Percentiles rank a stretch among this genome's conserved stretches.
These are phyloP conservation scores for Pachypeltis micranthus DNA, from an alignment of 1,140 invertebrate genomes.

Conservation along the genomic window DNA sequence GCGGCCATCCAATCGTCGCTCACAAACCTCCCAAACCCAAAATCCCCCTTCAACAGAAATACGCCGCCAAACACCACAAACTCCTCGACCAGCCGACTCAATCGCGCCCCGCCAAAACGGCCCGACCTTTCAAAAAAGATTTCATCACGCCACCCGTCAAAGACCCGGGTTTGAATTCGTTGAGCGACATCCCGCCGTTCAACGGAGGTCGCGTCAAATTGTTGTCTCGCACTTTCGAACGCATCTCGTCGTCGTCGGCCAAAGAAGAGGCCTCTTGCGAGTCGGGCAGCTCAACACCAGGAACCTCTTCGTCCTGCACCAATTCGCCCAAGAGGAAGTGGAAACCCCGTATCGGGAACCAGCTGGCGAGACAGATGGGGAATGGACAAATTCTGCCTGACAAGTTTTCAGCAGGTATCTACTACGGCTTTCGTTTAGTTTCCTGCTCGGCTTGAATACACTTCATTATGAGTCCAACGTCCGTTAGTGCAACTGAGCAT, in stretches of 20 bases:
- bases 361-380: slow-evolving; percentile 30
- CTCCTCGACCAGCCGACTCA: slow-evolving; percentile 4
- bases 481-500: too few relatives aligned
- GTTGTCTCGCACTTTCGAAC: slow-evolving; percentile 33
- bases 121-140: slow-evolving; percentile 27
- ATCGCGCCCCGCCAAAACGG: not conserved
- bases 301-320: slow-evolving; percentile 47
- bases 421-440: not conserved
- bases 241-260: slow-evolving; percentile 14
- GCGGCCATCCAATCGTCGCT: slow-evolving; percentile 34
- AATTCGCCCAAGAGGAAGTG: slow-evolving; percentile 46
- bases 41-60: slow-evolving; percentile 33
- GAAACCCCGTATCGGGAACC: slow-evolving; percentile 35
- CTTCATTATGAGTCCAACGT: not conserved
- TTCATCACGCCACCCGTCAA: slow-evolving; percentile 23
- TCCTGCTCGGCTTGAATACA: slow-evolving; percentile 26
- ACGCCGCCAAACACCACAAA: slow-evolving; percentile 26
- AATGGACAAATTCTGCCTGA: slow-evolving; percentile 38
- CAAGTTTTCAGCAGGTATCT: slow-evolving; percentile 38
- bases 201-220: slow-evolving; percentile 24
- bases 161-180: slow-evolving; percentile 23
- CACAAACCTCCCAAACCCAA: slow-evolving; percentile 41
- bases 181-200: slow-evolving; percentile 15
- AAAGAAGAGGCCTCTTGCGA: slow-evolving; percentile 29
- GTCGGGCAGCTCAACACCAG: slow-evolving; percentile 46